Percentiles rank a stretch among this genome's conserved stretches.
phyloP scores from a whole-genome alignment of 1,140 invertebrate species.

The Eriosoma lanigerum region DNA sequence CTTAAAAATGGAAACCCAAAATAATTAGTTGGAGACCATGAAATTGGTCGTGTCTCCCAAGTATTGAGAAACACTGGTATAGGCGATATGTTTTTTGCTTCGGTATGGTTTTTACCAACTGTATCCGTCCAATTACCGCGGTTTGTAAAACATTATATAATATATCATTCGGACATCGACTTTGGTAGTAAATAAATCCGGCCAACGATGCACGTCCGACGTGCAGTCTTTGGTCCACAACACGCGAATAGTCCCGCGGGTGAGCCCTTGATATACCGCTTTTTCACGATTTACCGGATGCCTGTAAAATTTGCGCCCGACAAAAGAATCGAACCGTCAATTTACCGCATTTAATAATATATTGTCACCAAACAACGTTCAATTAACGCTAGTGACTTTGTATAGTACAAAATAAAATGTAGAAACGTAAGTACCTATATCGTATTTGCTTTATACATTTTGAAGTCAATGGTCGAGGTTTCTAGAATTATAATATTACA shows the following conservation, averaged over 20 bases:
- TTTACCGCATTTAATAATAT: constrained; percentile 4
- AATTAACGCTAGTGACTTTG: constrained; percentile 14
- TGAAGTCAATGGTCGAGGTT: too few relatives aligned
- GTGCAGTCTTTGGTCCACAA: constrained; percentile 18
- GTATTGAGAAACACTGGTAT: too few relatives aligned
- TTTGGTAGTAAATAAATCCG: constrained; percentile 30
- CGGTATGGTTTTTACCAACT: background rate
- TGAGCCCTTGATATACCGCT: constrained; percentile 35
- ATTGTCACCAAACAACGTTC: constrained; percentile 26
- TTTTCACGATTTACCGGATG: background rate
- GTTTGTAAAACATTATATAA: background rate
- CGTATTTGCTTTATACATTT: too few relatives aligned
- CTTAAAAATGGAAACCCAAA: too few relatives aligned
- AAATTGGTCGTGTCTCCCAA: too few relatives aligned
- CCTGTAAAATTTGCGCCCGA: background rate
- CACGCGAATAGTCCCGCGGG: constrained; percentile 3
- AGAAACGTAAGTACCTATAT: too few relatives aligned
- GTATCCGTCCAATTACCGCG: constrained; percentile 36
- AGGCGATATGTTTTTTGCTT: too few relatives aligned
- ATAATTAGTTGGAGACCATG: too few relatives aligned
- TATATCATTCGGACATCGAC: constrained; percentile 48
- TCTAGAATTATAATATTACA: too few relatives aligned
- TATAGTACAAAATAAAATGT: too few relatives aligned
- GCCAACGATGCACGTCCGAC: constrained; percentile 26
- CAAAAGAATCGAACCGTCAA: background rate